Base-by-base conservation (phyloP, 2,888 invertebrate genomes). In the Nymphalis c-album region DNA sequence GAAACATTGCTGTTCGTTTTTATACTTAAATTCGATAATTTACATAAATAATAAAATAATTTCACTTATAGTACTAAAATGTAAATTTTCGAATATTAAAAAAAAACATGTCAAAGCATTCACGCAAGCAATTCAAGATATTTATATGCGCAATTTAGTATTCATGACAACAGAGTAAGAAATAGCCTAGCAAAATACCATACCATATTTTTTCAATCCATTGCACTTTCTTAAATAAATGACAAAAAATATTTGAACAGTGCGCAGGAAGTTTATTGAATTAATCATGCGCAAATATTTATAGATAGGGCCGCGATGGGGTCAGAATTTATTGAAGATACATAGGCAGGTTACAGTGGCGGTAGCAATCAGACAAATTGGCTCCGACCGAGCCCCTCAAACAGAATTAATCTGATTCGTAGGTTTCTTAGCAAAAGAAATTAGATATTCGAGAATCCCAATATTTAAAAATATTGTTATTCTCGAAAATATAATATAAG, bases 291-390 rank as follows among this genome's bases (percentile, higher is more conserved):
- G 90, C 88, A 91, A 91, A 92, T 91, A 91, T 92, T 90, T 92
- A 92, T 91, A 79, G 91, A 88, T 86, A 81, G 91, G 91, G 91
- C 84, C 82, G 86, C 79, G 87, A 88, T 88, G 90, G 90, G 90
- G 90, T 85, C 90, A 88, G 81, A 86, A 92, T 90, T 90, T 92
- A 91, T 91, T 86, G 88, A 85, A 83, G 78, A 77, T 76, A 79
- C 79, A 82, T 85, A 88, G 85, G 87, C 89, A 89, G 87, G 82
- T 85, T 83, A 87, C 86, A 87, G 84, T 57, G 90, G 86, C 78
- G 87, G 87, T 84, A 86, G 91, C 92, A 93, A 93, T 93, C 93
- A 93, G 92, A 92, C 93, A 93, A 93, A 93, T 93, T 93, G 93
- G 89, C 87, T 92, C 87, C 86, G 81, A 83, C 88, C 84, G 83